Evolutionary conservation across 2,113 vertebrate genomes (phyloP).

Genomic region (Burhinus bistriatus): DNA sequence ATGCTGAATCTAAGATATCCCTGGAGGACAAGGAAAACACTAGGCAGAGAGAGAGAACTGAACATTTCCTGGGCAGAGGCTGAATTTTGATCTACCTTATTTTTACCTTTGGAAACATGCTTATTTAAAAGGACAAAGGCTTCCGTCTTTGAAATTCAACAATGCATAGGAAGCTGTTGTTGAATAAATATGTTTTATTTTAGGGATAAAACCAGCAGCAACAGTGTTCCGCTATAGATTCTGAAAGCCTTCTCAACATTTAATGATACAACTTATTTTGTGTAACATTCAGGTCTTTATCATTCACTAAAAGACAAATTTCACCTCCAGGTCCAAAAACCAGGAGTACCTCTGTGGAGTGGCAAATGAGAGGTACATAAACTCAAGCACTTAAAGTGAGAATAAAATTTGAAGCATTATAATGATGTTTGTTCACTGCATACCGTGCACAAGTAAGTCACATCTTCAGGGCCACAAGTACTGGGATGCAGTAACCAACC

Average conservation of each 20-base stretch:
- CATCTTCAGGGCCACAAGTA: background rate
- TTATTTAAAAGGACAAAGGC: background rate
- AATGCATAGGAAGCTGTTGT: background rate
- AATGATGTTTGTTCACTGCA: background rate
- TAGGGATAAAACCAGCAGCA: background rate
- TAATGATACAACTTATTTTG: background rate
- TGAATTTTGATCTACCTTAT: constrained; percentile 9
- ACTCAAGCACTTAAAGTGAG: background rate
- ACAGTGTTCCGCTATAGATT: background rate
- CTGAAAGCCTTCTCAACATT: background rate
- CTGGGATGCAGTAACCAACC: background rate
- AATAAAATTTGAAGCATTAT: background rate
- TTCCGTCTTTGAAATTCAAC: constrained; percentile 6
- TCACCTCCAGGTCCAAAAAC: background rate
- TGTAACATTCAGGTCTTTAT: background rate
- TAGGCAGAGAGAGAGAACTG: constrained; percentile 3
- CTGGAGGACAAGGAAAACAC: constrained; percentile 1
- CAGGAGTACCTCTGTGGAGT: background rate
- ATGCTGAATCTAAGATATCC: constrained; percentile 39
- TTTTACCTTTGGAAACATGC: constrained; percentile 20
- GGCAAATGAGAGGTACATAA: background rate
- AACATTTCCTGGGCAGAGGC: background rate
- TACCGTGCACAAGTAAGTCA: background rate
- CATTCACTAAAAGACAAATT: background rate
- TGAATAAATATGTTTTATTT: background rate